Evolutionary conservation across 2,113 vertebrate species (phyloP), one percentile per base, ranked within the genome.

Genomic region (Xerus inauris): DNA sequence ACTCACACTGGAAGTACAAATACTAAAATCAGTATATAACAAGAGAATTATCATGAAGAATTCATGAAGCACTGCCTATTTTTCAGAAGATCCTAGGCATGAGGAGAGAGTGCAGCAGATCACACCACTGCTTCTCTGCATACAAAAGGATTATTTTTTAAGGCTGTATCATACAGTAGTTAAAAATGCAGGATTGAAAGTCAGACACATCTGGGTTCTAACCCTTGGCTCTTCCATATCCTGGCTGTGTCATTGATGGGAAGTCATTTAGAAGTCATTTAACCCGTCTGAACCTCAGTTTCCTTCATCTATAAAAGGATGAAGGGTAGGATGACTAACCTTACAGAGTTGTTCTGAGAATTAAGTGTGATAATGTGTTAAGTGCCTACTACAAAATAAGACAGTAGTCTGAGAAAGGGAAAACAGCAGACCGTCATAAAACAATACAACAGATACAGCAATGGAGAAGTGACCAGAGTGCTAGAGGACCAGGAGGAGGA

Each of bases 211-310:
- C 84, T 85, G 83, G 84, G 84, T 96, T 92, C 85, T 81, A 96
- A 77, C 76, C 38, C 65, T 90, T 82, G 72, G 81, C 51, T 96
- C 67, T 96, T 96, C 80, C 54, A 80, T 85, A 92, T 96, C 84
- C 84, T 92, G 87, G 49, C 47, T 94, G 72, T 94, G 72, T 75
- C 89, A 95, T 0, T 87, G 81, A 95, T 69, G 62, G 45, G 84
- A 94, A 95, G 84, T 97, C 79, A 81, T 93, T 94, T 94, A 89
- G 91, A 96, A 97, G 89, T 97, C 90, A 97, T 77, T 95, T 96
- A 97, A 96, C 54, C 69, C 42, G 81, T 94, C 73, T 93, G 85
- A 95, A 93, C 88, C 94, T 91, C 73, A 94, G 91, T 97, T 96
- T 96, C 82, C 87, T 96, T 94, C 92, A 73, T 91, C 80, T 90